Evolutionary conservation across 1,140 invertebrate genomes (phyloP).

Genomic region (Ceratina japonica): DNA sequence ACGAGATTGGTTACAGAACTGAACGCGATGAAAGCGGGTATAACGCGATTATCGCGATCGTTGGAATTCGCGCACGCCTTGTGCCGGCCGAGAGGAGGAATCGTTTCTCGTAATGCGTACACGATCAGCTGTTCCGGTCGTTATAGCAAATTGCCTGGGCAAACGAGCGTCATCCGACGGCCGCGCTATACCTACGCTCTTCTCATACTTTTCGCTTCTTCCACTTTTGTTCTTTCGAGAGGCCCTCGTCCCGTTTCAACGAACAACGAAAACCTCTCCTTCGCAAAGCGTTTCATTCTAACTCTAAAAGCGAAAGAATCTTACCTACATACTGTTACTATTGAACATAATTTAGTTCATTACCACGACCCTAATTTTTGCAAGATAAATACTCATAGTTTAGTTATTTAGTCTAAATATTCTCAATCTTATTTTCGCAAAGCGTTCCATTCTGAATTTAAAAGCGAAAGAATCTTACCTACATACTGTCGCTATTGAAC

Average conservation of each 20-base stretch:
- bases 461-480: not conserved
- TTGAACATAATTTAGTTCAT: too few relatives aligned
- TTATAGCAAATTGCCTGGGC: slow-evolving; percentile 43
- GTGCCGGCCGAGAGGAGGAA: slow-evolving; percentile 31
- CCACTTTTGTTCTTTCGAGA: slow-evolving; percentile 12
- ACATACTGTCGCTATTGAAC: too few relatives aligned
- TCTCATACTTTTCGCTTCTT: slow-evolving; percentile 12
- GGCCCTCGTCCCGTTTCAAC: not conserved
- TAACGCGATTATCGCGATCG: not conserved
- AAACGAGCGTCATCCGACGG: slow-evolving; percentile 50
- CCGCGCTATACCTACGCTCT: slow-evolving; percentile 44
- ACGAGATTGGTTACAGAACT: not conserved
- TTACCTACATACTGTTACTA: not conserved
- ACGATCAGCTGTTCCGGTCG: slow-evolving; percentile 45
- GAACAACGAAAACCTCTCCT: not conserved
- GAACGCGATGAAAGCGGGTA: not conserved
- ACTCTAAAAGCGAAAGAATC: not conserved
- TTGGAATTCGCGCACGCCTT: not conserved
- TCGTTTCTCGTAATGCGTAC: slow-evolving; percentile 35
- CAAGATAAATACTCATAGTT: too few relatives aligned
- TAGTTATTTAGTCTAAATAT: too few relatives aligned
- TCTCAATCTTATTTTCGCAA: too few relatives aligned
- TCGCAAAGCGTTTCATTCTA: too few relatives aligned
- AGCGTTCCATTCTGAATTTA: too few relatives aligned
- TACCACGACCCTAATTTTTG: too few relatives aligned